phyloP scores from a whole-genome alignment of 2,113 vertebrate species.

The Lophura nycthemera region DNA sequence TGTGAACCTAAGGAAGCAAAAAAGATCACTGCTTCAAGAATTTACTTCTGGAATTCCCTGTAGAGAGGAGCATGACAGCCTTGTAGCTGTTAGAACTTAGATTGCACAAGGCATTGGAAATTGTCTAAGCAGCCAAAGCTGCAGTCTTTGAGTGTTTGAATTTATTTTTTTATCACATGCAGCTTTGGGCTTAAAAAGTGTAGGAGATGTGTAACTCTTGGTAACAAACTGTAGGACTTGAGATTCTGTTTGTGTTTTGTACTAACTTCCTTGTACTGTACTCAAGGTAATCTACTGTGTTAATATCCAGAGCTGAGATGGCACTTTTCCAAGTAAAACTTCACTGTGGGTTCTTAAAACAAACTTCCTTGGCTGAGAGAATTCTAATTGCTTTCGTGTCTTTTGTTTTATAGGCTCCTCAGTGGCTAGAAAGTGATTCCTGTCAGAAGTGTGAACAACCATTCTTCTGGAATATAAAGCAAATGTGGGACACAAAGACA shows the following conservation, averaged over 20 bases:
- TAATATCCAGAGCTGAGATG: neutral
- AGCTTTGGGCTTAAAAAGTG: neutral
- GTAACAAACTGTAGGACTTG: neutral
- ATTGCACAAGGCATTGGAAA: neutral
- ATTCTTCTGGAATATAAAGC: slow-evolving; percentile 99
- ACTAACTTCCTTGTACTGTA: neutral
- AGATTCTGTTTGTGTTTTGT: neutral
- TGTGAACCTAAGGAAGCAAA: neutral
- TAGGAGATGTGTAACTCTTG: neutral
- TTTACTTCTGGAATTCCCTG: neutral
- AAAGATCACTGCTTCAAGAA: neutral
- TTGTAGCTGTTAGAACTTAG: neutral
- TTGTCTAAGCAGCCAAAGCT: neutral
- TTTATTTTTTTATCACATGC: neutral
- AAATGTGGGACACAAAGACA: slow-evolving; percentile 98
- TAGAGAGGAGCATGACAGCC: neutral
- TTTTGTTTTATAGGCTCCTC: slow-evolving; percentile 86
- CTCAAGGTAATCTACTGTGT: neutral
- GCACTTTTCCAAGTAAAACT: neutral
- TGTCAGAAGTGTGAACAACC: slow-evolving; percentile 98
- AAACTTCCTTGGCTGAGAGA: neutral
- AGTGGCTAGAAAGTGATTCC: slow-evolving; percentile 96
- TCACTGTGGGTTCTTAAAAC: neutral
- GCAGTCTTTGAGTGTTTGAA: neutral
- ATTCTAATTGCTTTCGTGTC: neutral